A percentile compares a stretch with the other conserved stretches of the same genome.
These are phyloP conservation scores for Mnemiopsis leidyi DNA, from an alignment of 37 sponge, comb jelly and placozoan genomes.

Conservation along the genomic window DNA sequence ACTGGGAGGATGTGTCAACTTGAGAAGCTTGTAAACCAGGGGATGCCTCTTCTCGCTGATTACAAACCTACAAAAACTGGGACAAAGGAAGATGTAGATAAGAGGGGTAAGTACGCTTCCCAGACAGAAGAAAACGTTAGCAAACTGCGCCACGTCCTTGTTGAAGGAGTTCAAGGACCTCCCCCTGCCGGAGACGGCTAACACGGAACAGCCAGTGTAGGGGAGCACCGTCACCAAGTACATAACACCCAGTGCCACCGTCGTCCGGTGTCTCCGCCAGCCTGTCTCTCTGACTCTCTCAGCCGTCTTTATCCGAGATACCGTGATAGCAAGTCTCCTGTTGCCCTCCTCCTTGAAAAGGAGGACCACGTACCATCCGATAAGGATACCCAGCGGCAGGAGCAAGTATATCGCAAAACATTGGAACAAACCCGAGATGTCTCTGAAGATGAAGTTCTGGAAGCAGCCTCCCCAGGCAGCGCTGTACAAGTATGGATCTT, in stretches of 20 bases:
- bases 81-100: slow-evolving; percentile 19
- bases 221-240: not conserved
- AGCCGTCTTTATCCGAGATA: slow-evolving; percentile 32
- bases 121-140: slow-evolving; percentile 12
- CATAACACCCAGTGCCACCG: slow-evolving; percentile 25
- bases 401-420: slow-evolving; percentile 27
- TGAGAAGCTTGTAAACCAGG: not conserved
- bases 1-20: not conserved
- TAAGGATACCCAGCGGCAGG: slow-evolving; percentile 27
- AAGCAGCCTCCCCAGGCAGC: slow-evolving; percentile 56
- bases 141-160: not conserved
- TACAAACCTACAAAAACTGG: slow-evolving; percentile 42
- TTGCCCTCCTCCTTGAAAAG: slow-evolving; percentile 24
- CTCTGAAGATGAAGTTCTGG: slow-evolving; percentile 43
- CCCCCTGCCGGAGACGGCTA: not conserved
- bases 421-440: not conserved
- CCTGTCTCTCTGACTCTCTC: not conserved
- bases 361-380: slow-evolving; percentile 43
- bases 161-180: not conserved
- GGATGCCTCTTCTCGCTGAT: not conserved
- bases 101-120: slow-evolving; percentile 28
- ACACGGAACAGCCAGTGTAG: not conserved
- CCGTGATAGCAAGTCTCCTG: slow-evolving; percentile 52
- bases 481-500: slow-evolving; percentile 42
- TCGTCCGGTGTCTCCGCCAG: slow-evolving; percentile 36